Percentiles rank a stretch among this genome's conserved stretches.
phyloP scores from a whole-genome alignment of 2,888 invertebrate genomes.

The Cybosia mesomella region DNA sequence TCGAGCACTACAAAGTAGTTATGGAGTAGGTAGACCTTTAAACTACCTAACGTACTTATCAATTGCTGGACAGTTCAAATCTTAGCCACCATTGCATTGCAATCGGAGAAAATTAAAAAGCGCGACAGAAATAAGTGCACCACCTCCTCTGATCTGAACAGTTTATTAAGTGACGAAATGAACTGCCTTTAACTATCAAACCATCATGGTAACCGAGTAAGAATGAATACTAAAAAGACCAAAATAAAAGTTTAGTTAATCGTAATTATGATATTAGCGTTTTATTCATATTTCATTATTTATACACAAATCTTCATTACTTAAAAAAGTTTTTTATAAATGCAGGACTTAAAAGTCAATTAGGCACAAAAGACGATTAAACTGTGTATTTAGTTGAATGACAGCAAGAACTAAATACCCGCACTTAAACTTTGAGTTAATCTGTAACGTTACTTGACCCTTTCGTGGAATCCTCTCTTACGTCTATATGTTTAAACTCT shows the following conservation, averaged over 20 bases:
- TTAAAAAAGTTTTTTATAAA: not conserved
- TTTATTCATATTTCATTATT: too few relatives aligned
- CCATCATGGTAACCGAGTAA: not conserved
- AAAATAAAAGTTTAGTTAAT: too few relatives aligned
- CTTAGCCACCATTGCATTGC: too few relatives aligned
- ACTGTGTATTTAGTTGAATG: conserved; percentile 21
- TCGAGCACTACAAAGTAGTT: not conserved
- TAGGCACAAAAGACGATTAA: conserved; percentile 18
- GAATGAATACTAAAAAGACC: not conserved
- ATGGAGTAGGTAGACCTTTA: too few relatives aligned
- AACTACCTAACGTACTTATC: too few relatives aligned
- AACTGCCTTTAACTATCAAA: not conserved
- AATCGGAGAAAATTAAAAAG: too few relatives aligned
- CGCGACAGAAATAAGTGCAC: too few relatives aligned
- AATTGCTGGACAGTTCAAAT: too few relatives aligned
- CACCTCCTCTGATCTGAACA: too few relatives aligned
- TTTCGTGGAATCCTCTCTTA: conserved; percentile 22
- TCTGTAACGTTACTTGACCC: conserved; percentile 24
- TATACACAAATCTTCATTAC: not conserved
- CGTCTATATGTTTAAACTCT: conserved; percentile 23
- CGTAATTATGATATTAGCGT: too few relatives aligned
- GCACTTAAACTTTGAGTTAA: conserved; percentile 26
- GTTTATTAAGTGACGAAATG: too few relatives aligned
- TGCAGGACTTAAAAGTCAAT: conserved; percentile 9
- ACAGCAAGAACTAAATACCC: conserved; percentile 22